These are phyloP conservation scores for Volucella zonaria DNA, from an alignment of 2,888 invertebrate species.

Conservation along the genomic window DNA sequence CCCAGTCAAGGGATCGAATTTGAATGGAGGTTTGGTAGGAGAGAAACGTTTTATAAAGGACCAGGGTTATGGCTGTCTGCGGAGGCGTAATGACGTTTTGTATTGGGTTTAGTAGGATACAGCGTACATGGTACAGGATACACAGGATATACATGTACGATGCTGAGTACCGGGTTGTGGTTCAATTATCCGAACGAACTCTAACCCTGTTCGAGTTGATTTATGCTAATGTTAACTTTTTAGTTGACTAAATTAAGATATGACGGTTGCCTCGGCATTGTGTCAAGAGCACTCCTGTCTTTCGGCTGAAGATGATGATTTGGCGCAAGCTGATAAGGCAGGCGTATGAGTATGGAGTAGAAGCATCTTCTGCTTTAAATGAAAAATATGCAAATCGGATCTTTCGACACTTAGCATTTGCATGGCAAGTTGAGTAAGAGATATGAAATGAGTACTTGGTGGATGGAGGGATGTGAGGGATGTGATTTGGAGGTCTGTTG, in stretches of 20 bases:
- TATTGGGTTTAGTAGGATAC: not conserved
- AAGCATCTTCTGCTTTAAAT: not conserved
- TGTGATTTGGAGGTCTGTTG: no score
- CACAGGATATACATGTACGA: not conserved
- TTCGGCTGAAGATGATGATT: not conserved
- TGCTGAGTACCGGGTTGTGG: not conserved
- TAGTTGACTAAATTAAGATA: conserved; percentile 46
- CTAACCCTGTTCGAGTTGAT: conserved; percentile 39
- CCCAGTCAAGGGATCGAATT: conserved; percentile 30
- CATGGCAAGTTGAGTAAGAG: conserved; percentile 31
- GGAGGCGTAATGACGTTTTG: not conserved
- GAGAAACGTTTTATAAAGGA: not conserved
- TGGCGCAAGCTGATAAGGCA: not conserved
- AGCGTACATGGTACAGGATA: not conserved
- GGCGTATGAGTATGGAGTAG: no score
- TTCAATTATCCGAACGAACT: conserved; percentile 12
- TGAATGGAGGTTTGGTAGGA: not conserved
- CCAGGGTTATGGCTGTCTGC: not conserved
- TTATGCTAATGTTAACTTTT: conserved; percentile 55
- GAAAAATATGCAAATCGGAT: conserved; percentile 58
- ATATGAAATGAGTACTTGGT: not conserved
- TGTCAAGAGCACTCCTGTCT: conserved; percentile 6
- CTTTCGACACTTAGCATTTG: conserved; percentile 48
- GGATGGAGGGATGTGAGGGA: no score
- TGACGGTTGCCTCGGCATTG: conserved; percentile 11